A percentile compares a stretch with the other conserved stretches of the same genome.
These are phyloP conservation scores for Eristalis tenax DNA, from an alignment of 2,888 invertebrate species.

Conservation along the genomic window DNA sequence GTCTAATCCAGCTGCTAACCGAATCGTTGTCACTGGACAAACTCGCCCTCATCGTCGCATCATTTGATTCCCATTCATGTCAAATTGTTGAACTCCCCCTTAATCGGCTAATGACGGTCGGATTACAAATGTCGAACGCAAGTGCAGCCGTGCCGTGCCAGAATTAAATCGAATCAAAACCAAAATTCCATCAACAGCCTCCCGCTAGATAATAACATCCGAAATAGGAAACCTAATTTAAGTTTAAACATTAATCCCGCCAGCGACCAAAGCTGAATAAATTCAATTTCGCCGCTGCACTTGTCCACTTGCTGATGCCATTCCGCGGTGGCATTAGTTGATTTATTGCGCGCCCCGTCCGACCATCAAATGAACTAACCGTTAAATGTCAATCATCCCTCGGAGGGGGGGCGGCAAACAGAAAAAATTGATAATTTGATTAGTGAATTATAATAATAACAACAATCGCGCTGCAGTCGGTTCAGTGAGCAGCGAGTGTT, in stretches of 20 bases:
- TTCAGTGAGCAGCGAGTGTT: not conserved
- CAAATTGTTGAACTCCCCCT: not conserved
- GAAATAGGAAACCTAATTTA: not conserved
- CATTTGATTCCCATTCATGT: no score
- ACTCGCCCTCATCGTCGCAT: no score
- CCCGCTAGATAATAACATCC: not conserved
- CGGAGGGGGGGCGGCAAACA: not conserved
- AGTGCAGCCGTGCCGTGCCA: not conserved
- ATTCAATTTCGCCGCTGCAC: not conserved
- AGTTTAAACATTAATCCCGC: not conserved
- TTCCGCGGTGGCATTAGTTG: constrained; percentile 9
- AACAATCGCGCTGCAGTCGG: constrained; percentile 21
- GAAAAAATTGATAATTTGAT: constrained; percentile 26
- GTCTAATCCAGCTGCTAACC: no score
- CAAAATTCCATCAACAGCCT: not conserved
- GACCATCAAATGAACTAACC: not conserved
- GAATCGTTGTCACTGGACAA: no score
- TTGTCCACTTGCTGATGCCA: constrained; percentile 1
- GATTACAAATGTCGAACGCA: not conserved
- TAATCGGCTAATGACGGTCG: not conserved
- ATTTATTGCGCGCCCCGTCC: not conserved
- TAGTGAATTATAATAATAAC: constrained; percentile 31
- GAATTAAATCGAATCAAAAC: not conserved
- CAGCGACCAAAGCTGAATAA: not conserved
- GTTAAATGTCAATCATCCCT: constrained; percentile 17